phyloP scores from a whole-genome alignment of 2,888 invertebrate genomes.

The Trachelus tabidus region DNA sequence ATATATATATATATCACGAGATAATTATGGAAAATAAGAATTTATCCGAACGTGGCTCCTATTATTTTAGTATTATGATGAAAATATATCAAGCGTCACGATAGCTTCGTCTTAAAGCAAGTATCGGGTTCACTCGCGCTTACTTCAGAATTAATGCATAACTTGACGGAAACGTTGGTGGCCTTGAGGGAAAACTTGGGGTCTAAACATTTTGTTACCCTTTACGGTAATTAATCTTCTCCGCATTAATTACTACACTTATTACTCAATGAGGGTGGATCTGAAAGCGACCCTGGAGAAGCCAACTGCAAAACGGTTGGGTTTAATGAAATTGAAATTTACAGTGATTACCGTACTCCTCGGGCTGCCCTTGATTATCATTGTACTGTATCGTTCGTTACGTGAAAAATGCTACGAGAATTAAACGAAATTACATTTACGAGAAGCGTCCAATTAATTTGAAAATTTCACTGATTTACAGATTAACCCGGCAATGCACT shows the following conservation, averaged over 20 bases:
- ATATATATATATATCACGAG: background rate
- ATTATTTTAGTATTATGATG: background rate
- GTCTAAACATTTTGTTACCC: slow-evolving; percentile 36
- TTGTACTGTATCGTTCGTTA: background rate
- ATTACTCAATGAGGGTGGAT: slow-evolving; percentile 19
- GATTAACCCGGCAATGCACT: background rate
- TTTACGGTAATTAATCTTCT: slow-evolving; percentile 45
- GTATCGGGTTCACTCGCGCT: background rate
- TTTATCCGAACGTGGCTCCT: background rate
- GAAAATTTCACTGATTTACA: background rate
- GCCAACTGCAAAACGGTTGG: background rate
- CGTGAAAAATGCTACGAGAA: background rate
- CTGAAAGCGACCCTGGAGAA: background rate
- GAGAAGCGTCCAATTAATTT: background rate
- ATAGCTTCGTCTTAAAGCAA: background rate
- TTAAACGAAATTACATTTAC: background rate
- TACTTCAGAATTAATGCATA: slow-evolving; percentile 28
- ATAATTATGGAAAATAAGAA: background rate
- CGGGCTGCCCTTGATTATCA: background rate
- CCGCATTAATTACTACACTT: slow-evolving; percentile 39
- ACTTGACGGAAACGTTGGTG: slow-evolving; percentile 34
- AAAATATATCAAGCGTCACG: background rate
- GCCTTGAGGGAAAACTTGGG: slow-evolving; percentile 31
- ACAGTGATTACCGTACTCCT: background rate
- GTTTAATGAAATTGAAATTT: background rate